Base-by-base conservation (phyloP, 2,888 invertebrate genomes). In the Andrena camellia region DNA sequence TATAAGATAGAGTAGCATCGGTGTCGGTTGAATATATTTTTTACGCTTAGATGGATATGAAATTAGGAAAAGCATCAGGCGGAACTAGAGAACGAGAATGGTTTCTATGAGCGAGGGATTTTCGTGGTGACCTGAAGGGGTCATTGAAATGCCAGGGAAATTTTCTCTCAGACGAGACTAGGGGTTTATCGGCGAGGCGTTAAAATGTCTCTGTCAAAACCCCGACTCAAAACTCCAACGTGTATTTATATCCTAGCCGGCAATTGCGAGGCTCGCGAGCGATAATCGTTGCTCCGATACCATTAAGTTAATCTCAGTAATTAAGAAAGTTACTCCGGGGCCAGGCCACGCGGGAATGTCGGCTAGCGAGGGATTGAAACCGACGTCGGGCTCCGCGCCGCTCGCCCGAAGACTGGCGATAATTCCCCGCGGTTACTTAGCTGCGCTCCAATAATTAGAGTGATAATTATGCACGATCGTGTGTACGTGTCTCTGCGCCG, bases 221-320 rank as follows among this genome's bases (percentile, higher is more conserved):
- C 80, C 69, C 72, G 50, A 60, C 64, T 59, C 62, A 13, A 67
- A 73, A 52, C 52, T 50, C 48, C 64, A 57, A 68, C 77, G 76
- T 68, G 78, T 84, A 84, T 84, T 84, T 84, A 84, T 83, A 83
- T 83, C 72, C 57, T 69, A 64, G 67, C 48, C 52, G 74, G 79
- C 87, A 82, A 80, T 89, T 87, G 89, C 85, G 85, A 89, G 90
- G 85, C 82, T 88, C 88, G 86, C 86, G 84, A 87, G 88, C 90
- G 92, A 92, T 93, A 92, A 93, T 93, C 92, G 89, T 91, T 88
- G 90, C 88, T 90, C 91, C 91, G 90, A 90, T 91, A 92, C 92
- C 92, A 93, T 93, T 92, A 92, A 92, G 88, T 93, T 93, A 93
- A 93, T 93, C 91, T 93, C 90, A 88, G 93, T 93, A 92, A 93